Percentiles rank a stretch among this genome's conserved stretches.
Evolutionary conservation across 2,888 invertebrate species (phyloP).

Genomic region (Lasioglossum villosulum): DNA sequence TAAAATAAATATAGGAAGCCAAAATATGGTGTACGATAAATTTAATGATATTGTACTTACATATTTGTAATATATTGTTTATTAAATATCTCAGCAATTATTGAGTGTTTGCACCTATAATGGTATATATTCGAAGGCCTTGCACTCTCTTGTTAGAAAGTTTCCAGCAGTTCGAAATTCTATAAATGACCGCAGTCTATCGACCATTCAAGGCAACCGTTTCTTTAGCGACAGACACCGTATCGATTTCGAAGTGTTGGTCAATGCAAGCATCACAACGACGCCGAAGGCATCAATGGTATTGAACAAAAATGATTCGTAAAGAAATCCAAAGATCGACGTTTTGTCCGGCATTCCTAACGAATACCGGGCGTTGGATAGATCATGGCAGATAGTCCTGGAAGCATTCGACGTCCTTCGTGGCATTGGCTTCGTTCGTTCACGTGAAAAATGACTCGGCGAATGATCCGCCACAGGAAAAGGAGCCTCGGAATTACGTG

Average conservation of each 20-base stretch:
- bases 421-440: constrained; percentile 68
- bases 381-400: constrained; percentile 65
- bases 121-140: too few relatives aligned
- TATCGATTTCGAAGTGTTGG: constrained; percentile 12
- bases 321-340: constrained; percentile 36
- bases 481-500: constrained; percentile 58
- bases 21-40: too few relatives aligned
- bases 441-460: constrained; percentile 73
- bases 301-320: constrained; percentile 39
- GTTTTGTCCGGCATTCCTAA: constrained; percentile 60
- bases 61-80: too few relatives aligned
- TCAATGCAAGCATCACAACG: constrained; percentile 12
- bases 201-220: background rate
- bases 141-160: too few relatives aligned
- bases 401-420: constrained; percentile 61
- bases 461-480: constrained; percentile 65
- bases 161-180: background rate
- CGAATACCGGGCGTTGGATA: constrained; percentile 51
- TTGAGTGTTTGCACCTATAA: too few relatives aligned
- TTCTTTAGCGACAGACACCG: background rate
- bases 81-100: too few relatives aligned
- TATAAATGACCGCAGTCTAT: background rate
- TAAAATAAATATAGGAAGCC: too few relatives aligned
- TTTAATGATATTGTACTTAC: too few relatives aligned
- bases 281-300: constrained; percentile 37